A percentile compares a stretch with the other conserved stretches of the same genome.
Conservation (phyloP, 2,888 invertebrate genomes). For the Cryptocephalus moraei region DNA sequence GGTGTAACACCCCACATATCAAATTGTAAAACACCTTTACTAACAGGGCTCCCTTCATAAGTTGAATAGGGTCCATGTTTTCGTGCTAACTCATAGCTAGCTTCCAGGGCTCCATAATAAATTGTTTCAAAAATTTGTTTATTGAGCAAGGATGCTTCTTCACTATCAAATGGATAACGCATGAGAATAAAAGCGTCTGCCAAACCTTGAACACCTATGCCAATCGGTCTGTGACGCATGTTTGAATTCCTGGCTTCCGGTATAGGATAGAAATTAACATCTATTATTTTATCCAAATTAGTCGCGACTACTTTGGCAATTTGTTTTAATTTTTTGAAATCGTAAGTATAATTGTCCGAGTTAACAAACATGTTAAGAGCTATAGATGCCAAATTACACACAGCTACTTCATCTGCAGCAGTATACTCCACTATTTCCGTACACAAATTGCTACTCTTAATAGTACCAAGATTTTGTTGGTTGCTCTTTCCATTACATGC, state of each 20-base stretch:
- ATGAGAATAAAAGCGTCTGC: conserved; percentile 94
- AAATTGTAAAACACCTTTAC: conserved; percentile 90
- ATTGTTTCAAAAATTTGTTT: conserved; percentile 96
- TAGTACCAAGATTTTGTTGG: conserved; percentile 96
- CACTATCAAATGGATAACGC: conserved; percentile 87
- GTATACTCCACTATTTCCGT: conserved; percentile 97
- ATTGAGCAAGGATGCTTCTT: conserved; percentile 76
- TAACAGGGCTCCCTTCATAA: conserved; percentile 80
- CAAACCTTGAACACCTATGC: conserved; percentile 90
- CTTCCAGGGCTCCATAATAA: conserved; percentile 93
- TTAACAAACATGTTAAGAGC: conserved; percentile 92
- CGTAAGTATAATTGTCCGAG: conserved; percentile 62
- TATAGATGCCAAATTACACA: conserved; percentile 95
- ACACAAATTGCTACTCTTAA: conserved; percentile 95
- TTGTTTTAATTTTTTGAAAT: conserved; percentile 77
- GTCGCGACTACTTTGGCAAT: conserved; percentile 80
- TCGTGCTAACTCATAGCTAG: conserved; percentile 88
- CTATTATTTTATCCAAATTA: conserved; percentile 95
- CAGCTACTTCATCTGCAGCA: conserved; percentile 86
- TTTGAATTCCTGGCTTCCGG: conserved; percentile 83
- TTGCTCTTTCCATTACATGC: conserved; percentile 95
- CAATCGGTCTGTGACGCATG: conserved; percentile 73
- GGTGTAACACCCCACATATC: conserved; percentile 96
- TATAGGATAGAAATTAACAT: conserved; percentile 92
- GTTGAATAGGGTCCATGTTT: conserved; percentile 80